Conservation (phyloP, 1,140 invertebrate genomes). For the Meloidogyne hapla region DNA sequence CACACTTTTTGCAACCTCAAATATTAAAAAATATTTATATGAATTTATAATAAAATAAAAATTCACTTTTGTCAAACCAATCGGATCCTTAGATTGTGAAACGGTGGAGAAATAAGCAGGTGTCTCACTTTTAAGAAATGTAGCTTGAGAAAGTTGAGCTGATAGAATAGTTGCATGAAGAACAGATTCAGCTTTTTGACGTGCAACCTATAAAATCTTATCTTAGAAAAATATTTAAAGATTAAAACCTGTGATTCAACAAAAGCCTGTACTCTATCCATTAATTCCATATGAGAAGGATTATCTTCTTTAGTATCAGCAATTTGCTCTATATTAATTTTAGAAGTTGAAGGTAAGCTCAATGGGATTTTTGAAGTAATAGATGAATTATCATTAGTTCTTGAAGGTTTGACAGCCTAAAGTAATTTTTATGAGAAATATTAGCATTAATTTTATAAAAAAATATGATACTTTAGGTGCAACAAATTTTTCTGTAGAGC, state of each 20-base stretch:
- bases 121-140: not conserved
- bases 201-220: not conserved
- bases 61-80: slow-evolving; percentile 9
- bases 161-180: slow-evolving; percentile 25
- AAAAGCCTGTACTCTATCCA: slow-evolving; percentile 22
- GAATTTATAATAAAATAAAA: not conserved
- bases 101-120: not conserved
- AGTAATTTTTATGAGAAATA: too few species aligned
- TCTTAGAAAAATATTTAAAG: not conserved
- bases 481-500: too few species aligned
- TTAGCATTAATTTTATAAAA: too few species aligned
- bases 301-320: not conserved
- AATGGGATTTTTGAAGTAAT: not conserved
- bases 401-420: too few species aligned
- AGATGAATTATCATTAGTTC: not conserved
- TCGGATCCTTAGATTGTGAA: slow-evolving; percentile 9
- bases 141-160: slow-evolving; percentile 13
- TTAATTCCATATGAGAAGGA: not conserved
- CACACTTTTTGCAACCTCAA: slow-evolving; percentile 17
- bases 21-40: slow-evolving; percentile 7
- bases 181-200: slow-evolving; percentile 26
- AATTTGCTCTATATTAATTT: not conserved
- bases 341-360: not conserved
- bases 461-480: too few species aligned
- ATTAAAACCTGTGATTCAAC: slow-evolving; percentile 21